phyloP scores from a whole-genome alignment of 1,140 invertebrate species.

The Apis florea region DNA sequence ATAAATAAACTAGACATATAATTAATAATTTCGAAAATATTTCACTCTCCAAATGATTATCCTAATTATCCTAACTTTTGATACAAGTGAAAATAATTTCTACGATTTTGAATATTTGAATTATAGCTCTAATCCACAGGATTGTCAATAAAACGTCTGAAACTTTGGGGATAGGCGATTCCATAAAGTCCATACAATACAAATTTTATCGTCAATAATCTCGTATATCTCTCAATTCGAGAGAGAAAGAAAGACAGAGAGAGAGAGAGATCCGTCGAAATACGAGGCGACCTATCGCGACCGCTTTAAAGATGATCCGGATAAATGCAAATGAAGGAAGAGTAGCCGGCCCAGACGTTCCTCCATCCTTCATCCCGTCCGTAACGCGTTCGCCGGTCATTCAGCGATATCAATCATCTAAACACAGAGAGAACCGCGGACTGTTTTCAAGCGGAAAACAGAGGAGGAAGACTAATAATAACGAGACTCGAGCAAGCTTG shows the following conservation, averaged over 20 bases:
- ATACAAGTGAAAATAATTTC: too few species aligned
- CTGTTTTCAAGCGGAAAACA: conserved; percentile 41
- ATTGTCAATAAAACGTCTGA: too few species aligned
- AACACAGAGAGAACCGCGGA: conserved; percentile 12
- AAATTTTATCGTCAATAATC: too few species aligned
- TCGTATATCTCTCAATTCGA: too few species aligned
- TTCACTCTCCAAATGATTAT: too few species aligned
- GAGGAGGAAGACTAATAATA: conserved; percentile 55
- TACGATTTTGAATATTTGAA: too few species aligned
- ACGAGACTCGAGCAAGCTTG: conserved; percentile 27
- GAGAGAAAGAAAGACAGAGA: not conserved
- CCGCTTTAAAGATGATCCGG: conserved; percentile 2
- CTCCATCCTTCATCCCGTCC: conserved; percentile 21
- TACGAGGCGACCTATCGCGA: not conserved
- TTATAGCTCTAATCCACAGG: too few species aligned
- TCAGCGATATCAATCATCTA: conserved; percentile 48
- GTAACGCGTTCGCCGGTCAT: conserved; percentile 28
- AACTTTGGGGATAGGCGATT: too few species aligned
- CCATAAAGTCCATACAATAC: too few species aligned
- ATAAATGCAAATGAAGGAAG: conserved; percentile 27
- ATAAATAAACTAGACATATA: too few species aligned
- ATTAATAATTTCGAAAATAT: too few species aligned
- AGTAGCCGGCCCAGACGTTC: conserved; percentile 1
- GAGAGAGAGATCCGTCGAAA: not conserved
- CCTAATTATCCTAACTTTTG: too few species aligned